phyloP scores from a whole-genome alignment of 2,113 vertebrate genomes.

The Psettodes erumei region DNA sequence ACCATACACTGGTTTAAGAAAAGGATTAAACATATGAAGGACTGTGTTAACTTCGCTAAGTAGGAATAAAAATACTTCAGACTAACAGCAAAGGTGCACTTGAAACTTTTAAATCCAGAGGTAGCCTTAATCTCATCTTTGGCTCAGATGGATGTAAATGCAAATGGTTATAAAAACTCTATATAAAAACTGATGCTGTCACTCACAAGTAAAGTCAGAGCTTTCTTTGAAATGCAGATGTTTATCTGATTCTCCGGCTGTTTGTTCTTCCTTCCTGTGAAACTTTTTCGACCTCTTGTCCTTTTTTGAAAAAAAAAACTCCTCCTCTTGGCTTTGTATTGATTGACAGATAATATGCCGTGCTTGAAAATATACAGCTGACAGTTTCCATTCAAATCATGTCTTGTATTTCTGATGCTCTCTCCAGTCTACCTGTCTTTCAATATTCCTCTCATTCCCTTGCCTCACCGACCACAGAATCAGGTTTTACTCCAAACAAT shows the following conservation, averaged over 20 bases:
- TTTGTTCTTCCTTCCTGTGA: background rate
- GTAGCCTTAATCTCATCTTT: background rate
- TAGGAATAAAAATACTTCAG: background rate
- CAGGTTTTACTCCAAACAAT: constrained; percentile 9
- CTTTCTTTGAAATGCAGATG: background rate
- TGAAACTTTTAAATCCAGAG: background rate
- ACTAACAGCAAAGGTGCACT: background rate
- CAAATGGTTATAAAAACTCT: background rate
- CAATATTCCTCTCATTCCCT: background rate
- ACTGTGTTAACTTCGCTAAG: background rate
- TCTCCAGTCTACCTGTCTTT: background rate
- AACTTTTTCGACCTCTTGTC: background rate
- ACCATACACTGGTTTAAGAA: background rate
- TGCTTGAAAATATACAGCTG: background rate
- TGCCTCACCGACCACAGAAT: constrained; percentile 9
- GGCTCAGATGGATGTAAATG: background rate
- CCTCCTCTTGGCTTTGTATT: background rate
- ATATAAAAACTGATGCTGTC: background rate
- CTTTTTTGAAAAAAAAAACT: background rate
- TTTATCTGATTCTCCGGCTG: background rate
- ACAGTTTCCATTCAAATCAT: background rate
- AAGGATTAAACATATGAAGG: background rate
- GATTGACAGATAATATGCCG: constrained; percentile 6
- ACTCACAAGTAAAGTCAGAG: background rate
- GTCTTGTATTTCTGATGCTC: background rate